Base-by-base conservation (phyloP, 2,888 invertebrate species). In the Dione vanillae region DNA sequence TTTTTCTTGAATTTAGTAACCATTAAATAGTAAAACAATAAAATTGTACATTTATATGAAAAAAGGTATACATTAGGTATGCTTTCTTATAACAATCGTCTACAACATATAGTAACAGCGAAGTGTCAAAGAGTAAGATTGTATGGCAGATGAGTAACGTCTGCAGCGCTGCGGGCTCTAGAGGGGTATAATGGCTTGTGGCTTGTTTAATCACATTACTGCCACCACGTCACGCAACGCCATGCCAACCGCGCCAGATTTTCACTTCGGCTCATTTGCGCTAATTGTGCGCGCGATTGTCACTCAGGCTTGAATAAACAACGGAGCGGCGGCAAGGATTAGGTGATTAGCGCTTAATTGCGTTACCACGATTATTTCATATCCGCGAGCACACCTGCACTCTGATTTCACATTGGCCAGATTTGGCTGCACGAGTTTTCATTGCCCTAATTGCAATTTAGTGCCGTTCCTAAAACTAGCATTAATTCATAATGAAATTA, bases 231-330 rank as follows among this genome's bases (percentile, higher is more conserved):
- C 64, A 37, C 64, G 37, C 59, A 59, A 20, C 81, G 66, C 78
- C 47, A 43, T 75, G 75, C 78, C 72, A 65, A 74, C 74, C 80
- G 88, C 86, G 88, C 90, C 92, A 92, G 92, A 92, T 92, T 93
- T 92, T 90, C 91, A 88, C 91, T 91, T 89, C 91, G 91, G 90
- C 92, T 93, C 92, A 93, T 92, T 93, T 92, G 91, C 89, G 89
- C 90, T 93, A 92, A 93, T 93, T 92, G 92, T 89, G 87, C 89
- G 88, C 92, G 90, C 89, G 90, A 92, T 92, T 93, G 93, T 93
- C 93, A 92, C 92, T 92, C 92, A 90, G 92, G 90, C 88, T 88
- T 92, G 91, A 92, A 92, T 92, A 92, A 93, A 92, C 93, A 92
- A 92, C 90, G 88, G 88, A 86, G 86, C 89, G 83, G 86, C 86